Conservation (phyloP, 2,888 invertebrate genomes). For the Eupelmus urozonus region DNA sequence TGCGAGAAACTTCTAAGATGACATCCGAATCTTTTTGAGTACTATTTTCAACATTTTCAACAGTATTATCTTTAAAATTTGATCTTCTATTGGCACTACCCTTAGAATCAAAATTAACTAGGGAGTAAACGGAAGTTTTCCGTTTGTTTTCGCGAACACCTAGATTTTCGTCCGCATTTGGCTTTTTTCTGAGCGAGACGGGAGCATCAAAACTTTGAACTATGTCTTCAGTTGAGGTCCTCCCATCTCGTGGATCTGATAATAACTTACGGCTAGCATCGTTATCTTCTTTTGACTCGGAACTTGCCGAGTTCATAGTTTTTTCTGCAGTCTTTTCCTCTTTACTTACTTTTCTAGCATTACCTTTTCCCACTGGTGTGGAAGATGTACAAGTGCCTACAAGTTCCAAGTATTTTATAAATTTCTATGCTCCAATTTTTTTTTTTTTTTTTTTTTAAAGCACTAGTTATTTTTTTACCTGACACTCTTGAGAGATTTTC, state of each 20-base stretch:
- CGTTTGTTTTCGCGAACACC: slow-evolving; percentile 62
- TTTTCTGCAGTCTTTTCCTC: slow-evolving; percentile 71
- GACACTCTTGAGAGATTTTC: slow-evolving; percentile 71
- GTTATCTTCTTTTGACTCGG: slow-evolving; percentile 59
- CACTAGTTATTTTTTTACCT: slow-evolving; percentile 63
- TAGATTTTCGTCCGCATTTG: slow-evolving; percentile 59
- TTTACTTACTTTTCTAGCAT: slow-evolving; percentile 71
- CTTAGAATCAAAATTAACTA: slow-evolving; percentile 64
- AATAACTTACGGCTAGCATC: slow-evolving; percentile 60
- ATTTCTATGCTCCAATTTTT: neutral
- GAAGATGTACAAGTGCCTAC: slow-evolving; percentile 71
- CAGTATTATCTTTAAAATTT: slow-evolving; percentile 51
- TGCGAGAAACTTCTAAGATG: slow-evolving; percentile 37
- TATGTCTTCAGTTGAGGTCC: slow-evolving; percentile 62
- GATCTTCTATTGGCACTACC: slow-evolving; percentile 61
- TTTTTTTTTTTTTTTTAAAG: slow-evolving; percentile 4
- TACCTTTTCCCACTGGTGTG: slow-evolving; percentile 71
- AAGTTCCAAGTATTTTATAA: slow-evolving; percentile 30
- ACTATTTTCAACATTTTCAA: slow-evolving; percentile 32
- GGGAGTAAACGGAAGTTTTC: slow-evolving; percentile 64
- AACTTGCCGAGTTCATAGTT: slow-evolving; percentile 60
- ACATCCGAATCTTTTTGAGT: slow-evolving; percentile 50
- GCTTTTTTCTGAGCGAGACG: slow-evolving; percentile 58
- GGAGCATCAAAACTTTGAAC: slow-evolving; percentile 61
- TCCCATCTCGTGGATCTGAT: slow-evolving; percentile 60